A percentile compares a stretch with the other conserved stretches of the same genome.
Evolutionary conservation across 2,888 invertebrate species (phyloP).

Genomic region (Drosophila setosimentum): DNA sequence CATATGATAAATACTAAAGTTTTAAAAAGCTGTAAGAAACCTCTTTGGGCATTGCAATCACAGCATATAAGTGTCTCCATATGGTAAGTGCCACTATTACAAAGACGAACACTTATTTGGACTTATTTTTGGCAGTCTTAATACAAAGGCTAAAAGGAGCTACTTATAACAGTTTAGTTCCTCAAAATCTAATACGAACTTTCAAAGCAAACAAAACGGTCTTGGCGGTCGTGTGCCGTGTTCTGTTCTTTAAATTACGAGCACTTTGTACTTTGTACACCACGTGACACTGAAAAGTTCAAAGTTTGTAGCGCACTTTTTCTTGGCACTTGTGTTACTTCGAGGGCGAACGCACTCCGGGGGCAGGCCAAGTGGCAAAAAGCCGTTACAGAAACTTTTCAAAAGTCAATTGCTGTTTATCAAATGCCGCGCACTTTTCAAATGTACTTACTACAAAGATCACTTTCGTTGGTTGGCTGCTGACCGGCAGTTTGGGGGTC

Average conservation of each 20-base stretch:
- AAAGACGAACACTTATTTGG: not conserved
- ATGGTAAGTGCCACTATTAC: not conserved
- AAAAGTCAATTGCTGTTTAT: conserved; percentile 50
- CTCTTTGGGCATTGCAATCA: not conserved
- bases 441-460: conserved; percentile 33
- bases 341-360: conserved; percentile 25
- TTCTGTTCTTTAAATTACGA: conserved; percentile 5
- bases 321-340: conserved; percentile 8
- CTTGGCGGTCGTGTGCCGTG: conserved; percentile 1
- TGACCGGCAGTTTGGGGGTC: conserved; percentile 8
- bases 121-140: not conserved
- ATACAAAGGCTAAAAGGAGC: not conserved
- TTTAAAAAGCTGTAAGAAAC: not conserved
- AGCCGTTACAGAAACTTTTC: conserved; percentile 21
- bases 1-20: not conserved
- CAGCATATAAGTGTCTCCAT: not conserved
- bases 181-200: not conserved
- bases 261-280: conserved; percentile 6
- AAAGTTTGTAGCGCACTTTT: conserved; percentile 28
- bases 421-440: conserved; percentile 31
- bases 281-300: conserved; percentile 33
- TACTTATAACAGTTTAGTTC: not conserved
- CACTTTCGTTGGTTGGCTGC: conserved; percentile 16
- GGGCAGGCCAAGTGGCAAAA: not conserved
- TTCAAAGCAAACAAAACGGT: not conserved